A percentile compares a stretch with the other conserved stretches of the same genome.
phyloP scores from a whole-genome alignment of 2,797 vertebrate genomes.

The Lepus townsendii region DNA sequence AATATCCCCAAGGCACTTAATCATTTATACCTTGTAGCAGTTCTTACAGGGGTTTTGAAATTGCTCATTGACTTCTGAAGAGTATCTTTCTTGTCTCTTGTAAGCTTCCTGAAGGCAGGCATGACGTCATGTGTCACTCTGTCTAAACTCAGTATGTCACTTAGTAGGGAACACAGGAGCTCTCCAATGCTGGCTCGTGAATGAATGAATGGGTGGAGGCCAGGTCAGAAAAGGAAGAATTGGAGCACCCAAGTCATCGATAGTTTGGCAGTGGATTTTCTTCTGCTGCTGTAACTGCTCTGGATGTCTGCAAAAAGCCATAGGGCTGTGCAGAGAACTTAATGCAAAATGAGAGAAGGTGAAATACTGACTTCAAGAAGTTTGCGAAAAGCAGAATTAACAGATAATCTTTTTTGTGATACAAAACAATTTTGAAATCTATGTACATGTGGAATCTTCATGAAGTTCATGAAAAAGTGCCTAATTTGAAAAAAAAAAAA shows the following conservation, averaged over 20 bases:
- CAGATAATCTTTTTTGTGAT: no score
- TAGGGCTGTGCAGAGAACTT: accelerated
- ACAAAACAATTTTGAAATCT: no score
- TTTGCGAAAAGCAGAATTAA: no score
- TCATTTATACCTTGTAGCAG: background rate
- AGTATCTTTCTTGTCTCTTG: background rate
- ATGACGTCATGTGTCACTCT: background rate
- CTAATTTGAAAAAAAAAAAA: no score
- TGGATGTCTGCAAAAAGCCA: background rate
- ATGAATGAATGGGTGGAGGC: background rate
- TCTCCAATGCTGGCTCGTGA: no score
- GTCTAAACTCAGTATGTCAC: background rate
- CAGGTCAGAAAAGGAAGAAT: background rate
- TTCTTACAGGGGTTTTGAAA: background rate
- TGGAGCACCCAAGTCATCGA: background rate
- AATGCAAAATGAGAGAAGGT: no score
- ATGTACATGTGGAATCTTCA: no score
- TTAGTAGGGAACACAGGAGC: background rate
- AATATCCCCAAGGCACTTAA: background rate
- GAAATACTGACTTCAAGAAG: background rate
- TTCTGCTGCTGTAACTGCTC: background rate
- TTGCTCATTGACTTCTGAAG: background rate
- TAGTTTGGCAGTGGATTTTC: background rate
- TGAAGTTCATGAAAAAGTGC: no score
- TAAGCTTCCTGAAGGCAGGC: background rate